Base-by-base conservation (phyloP, 2,113 vertebrate species). In the Semnopithecus entellus region DNA sequence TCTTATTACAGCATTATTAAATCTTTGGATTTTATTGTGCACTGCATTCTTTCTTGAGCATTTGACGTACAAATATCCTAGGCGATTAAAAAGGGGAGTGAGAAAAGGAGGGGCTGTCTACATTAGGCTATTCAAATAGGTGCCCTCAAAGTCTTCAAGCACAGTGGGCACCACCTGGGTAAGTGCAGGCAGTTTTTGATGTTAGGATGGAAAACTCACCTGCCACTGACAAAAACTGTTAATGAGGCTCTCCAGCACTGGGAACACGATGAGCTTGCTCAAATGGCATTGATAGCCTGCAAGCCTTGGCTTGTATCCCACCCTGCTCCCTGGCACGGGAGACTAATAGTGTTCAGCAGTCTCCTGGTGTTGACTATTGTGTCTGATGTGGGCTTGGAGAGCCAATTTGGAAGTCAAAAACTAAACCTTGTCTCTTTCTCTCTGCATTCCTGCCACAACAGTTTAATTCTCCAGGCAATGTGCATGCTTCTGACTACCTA, bases 371-470 rank as follows among this genome's bases (percentile, higher is more conserved):
- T 72, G 70, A 50, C 70, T 85, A 86, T 91, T 90, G 61, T 83
- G 79, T 92, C 88, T 88, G 57, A 52, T 59, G 64, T n/a, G 38
- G 52, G 25, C 23, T 94, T 27, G 8, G 68, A 95, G 84, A 94
- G 95, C 94, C 95, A 90, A 52, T 94, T 90, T 97, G 94, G 90
- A 96, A 96, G 64, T 92, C 45, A 88, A 84, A 98, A 68, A 55
- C 50, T 45, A 45, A 96, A 94, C n/a, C 88, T 20, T 92, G 50
- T 95, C 87, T 57, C 55, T 70, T 87, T 90, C 75, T 83, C 70
- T 96, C 87, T 96, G 94, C 88, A 81, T 83, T 64, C 17, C 76
- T 84, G 94, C 88, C 64, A 59, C 45, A 32, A 59, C 55, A 94
- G 84, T 72, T 35, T 45, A 70, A 92, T 97, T 95, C 90, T 94